Evolutionary conservation across 2,797 vertebrate species (phyloP).

Genomic region (Phrynocephalus vlangalii): DNA sequence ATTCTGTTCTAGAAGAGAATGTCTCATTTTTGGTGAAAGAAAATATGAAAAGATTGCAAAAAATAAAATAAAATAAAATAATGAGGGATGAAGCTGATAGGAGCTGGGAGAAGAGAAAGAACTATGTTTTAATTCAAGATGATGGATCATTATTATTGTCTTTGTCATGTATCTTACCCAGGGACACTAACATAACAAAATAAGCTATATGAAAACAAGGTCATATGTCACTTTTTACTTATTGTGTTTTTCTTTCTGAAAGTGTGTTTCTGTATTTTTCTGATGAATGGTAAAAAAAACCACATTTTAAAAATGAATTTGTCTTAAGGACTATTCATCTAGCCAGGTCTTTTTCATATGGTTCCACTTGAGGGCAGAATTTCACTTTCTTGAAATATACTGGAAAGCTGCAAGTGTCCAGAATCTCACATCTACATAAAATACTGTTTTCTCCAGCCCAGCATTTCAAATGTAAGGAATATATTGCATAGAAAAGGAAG

Average conservation of each 20-base stretch:
- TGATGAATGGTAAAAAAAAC: constrained; percentile 32
- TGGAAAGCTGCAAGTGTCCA: neutral
- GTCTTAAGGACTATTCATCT: constrained; percentile 10
- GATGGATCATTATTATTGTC: too few species aligned
- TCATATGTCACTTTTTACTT: constrained; percentile 47
- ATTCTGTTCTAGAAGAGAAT: neutral
- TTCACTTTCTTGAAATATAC: constrained; percentile 20
- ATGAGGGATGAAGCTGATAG: neutral
- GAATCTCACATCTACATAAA: neutral
- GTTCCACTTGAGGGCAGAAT: neutral
- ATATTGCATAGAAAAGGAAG: neutral
- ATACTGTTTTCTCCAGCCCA: neutral
- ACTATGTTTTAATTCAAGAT: too few species aligned
- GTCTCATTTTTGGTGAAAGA: neutral
- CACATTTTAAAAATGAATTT: constrained; percentile 38
- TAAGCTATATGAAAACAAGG: too few species aligned
- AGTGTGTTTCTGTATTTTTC: constrained; percentile 46
- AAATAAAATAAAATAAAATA: neutral
- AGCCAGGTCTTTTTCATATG: neutral
- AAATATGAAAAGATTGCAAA: neutral
- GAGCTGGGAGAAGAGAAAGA: too few species aligned
- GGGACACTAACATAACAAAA: too few species aligned
- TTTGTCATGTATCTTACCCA: too few species aligned
- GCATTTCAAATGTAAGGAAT: neutral
- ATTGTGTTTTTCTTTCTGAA: constrained; percentile 58